Percentiles rank a stretch among this genome's conserved stretches.
phyloP scores from a whole-genome alignment of 2,888 invertebrate genomes.

The Neoitamus cyanurus region DNA sequence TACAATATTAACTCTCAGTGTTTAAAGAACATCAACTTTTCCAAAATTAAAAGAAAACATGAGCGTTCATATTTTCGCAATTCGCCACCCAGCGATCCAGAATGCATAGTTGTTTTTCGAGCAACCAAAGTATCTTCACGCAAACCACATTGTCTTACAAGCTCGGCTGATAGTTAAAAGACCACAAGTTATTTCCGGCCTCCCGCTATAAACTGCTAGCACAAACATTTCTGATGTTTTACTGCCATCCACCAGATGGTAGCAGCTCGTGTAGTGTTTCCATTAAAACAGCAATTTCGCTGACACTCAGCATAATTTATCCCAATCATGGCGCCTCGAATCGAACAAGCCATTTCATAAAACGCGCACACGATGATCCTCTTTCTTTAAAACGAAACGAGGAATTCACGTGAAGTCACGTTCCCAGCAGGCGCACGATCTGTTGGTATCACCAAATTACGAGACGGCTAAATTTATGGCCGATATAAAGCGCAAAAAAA shows the following conservation, averaged over 20 bases:
- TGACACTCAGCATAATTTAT: conserved; percentile 8
- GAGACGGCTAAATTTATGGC: conserved; percentile 2
- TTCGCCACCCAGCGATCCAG: too few species aligned
- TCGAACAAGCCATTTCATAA: not conserved
- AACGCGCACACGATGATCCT: not conserved
- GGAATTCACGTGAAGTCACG: conserved; percentile 7
- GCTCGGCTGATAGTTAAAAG: too few species aligned
- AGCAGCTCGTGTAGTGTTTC: not conserved
- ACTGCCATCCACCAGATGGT: not conserved
- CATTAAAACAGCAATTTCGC: conserved; percentile 26
- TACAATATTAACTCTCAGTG: too few species aligned
- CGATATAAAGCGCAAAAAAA: conserved; percentile 11
- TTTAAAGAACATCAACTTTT: too few species aligned
- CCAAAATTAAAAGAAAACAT: too few species aligned
- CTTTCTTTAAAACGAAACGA: not conserved
- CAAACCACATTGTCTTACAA: too few species aligned
- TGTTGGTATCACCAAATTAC: not conserved
- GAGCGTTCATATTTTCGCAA: too few species aligned
- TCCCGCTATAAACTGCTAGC: too few species aligned
- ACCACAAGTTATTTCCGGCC: too few species aligned
- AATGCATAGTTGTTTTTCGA: too few species aligned
- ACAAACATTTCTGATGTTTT: not conserved
- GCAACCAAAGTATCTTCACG: too few species aligned
- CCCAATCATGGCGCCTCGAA: not conserved
- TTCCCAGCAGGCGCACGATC: conserved; percentile 8